phyloP scores from a whole-genome alignment of 2,797 vertebrate species.

The Dermochelys coriacea region DNA sequence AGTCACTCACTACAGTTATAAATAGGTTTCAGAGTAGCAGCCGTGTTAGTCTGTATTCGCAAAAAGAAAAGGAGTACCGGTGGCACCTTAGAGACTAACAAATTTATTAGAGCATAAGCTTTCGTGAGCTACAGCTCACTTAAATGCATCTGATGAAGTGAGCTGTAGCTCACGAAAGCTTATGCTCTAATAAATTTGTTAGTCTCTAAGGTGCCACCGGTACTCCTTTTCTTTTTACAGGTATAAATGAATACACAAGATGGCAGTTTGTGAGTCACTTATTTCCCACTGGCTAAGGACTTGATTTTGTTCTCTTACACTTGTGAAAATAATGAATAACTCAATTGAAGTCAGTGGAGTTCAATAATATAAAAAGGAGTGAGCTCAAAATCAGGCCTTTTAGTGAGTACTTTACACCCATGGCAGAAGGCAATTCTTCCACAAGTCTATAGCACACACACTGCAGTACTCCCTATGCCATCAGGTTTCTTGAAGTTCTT shows the following conservation, averaged over 20 bases:
- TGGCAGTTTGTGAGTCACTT: not conserved
- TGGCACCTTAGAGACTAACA: too few species aligned
- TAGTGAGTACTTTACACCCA: not conserved
- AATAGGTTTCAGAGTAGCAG: too few species aligned
- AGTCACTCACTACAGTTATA: not conserved
- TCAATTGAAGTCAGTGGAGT: not conserved
- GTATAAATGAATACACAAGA: not conserved
- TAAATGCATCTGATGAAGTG: too few species aligned
- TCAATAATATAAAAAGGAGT: not conserved
- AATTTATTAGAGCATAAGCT: too few species aligned
- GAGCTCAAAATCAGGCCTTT: not conserved
- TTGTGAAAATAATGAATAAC: not conserved
- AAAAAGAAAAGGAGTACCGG: too few species aligned
- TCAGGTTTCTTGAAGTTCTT: conserved; percentile 20
- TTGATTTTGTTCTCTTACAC: not conserved
- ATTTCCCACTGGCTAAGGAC: not conserved
- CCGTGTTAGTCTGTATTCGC: too few species aligned
- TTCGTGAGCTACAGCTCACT: too few species aligned
- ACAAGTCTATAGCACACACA: conserved; percentile 3
- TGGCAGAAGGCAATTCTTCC: not conserved
- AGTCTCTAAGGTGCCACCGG: too few species aligned
- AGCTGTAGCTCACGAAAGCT: too few species aligned
- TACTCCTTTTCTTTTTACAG: too few species aligned
- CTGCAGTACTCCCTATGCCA: fast-evolving
- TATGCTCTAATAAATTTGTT: too few species aligned